Evolutionary conservation across 2,888 invertebrate species (phyloP).

Genomic region (Nycteola revayana): DNA sequence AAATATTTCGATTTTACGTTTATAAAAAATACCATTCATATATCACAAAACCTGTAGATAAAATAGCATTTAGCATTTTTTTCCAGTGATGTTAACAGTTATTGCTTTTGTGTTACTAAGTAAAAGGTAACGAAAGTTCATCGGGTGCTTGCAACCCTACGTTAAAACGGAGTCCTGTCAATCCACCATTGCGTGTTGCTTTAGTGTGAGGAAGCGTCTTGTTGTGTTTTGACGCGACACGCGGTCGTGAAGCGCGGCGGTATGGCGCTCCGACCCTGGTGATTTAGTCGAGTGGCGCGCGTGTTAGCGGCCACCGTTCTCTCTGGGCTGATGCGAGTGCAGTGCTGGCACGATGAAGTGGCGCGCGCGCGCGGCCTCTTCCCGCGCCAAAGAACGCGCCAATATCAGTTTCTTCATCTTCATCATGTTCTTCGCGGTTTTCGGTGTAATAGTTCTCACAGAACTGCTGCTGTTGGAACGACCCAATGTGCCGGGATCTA

Average conservation of each 20-base stretch:
- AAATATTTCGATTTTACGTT: too few relatives aligned
- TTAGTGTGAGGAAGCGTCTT: constrained; percentile 45
- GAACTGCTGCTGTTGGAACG: constrained; percentile 86
- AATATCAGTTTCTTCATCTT: constrained; percentile 95
- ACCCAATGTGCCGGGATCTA: constrained; percentile 77
- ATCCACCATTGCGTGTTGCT: constrained; percentile 34
- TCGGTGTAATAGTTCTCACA: constrained; percentile 92
- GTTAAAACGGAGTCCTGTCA: constrained; percentile 37
- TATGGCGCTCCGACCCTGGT: constrained; percentile 49
- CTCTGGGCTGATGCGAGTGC: constrained; percentile 53
- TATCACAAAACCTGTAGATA: neutral
- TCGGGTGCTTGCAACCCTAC: constrained; percentile 43
- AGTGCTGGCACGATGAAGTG: constrained; percentile 68
- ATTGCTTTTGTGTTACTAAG: too few relatives aligned
- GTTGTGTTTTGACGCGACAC: constrained; percentile 49
- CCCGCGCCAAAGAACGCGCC: constrained; percentile 88
- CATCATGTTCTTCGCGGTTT: constrained; percentile 94
- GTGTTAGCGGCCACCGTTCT: constrained; percentile 43
- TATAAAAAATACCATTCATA: too few relatives aligned
- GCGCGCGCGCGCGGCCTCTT: constrained; percentile 71
- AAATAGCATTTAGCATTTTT: too few relatives aligned
- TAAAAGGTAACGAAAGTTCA: constrained; percentile 21
- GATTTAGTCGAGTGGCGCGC: constrained; percentile 54
- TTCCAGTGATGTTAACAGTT: too few relatives aligned
- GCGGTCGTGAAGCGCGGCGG: constrained; percentile 35